A percentile compares a stretch with the other conserved stretches of the same genome.
phyloP scores from a whole-genome alignment of 2,888 invertebrate species.

The Augochlorella aurata region DNA sequence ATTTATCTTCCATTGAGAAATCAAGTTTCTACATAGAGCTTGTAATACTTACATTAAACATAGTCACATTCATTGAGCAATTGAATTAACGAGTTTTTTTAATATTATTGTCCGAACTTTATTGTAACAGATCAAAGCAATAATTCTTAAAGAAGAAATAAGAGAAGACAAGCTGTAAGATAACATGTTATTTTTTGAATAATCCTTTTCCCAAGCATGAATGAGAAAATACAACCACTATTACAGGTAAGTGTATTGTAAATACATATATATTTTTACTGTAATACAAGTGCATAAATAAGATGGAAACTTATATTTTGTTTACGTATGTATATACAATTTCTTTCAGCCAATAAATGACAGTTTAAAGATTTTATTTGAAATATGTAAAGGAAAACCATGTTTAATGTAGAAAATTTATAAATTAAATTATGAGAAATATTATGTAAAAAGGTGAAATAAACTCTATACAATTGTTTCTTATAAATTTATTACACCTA shows the following conservation, averaged over 20 bases:
- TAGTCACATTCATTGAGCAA: not conserved
- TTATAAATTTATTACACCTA: constrained; percentile 45
- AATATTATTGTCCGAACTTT: not conserved
- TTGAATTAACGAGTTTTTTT: not conserved
- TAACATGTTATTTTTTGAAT: constrained; percentile 34
- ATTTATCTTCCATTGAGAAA: not conserved
- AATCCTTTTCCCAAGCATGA: constrained; percentile 43
- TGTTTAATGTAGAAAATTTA: constrained; percentile 6
- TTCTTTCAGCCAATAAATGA: not conserved
- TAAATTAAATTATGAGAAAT: constrained; percentile 5
- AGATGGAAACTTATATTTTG: not conserved
- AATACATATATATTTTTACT: not conserved
- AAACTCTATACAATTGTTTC: constrained; percentile 34
- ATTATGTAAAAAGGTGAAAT: constrained; percentile 40
- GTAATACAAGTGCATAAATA: not conserved
- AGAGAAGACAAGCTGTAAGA: constrained; percentile 17
- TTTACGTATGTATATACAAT: too few species aligned
- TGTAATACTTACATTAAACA: constrained; percentile 25
- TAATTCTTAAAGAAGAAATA: constrained; percentile 18
- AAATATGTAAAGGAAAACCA: not conserved
- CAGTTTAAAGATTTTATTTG: not conserved
- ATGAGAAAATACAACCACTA: constrained; percentile 27
- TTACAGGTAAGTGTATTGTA: constrained; percentile 35
- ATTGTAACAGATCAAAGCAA: constrained; percentile 23
- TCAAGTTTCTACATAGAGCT: constrained; percentile 8